phyloP scores from a whole-genome alignment of 2,797 vertebrate species.

The Alcedo atthis region DNA sequence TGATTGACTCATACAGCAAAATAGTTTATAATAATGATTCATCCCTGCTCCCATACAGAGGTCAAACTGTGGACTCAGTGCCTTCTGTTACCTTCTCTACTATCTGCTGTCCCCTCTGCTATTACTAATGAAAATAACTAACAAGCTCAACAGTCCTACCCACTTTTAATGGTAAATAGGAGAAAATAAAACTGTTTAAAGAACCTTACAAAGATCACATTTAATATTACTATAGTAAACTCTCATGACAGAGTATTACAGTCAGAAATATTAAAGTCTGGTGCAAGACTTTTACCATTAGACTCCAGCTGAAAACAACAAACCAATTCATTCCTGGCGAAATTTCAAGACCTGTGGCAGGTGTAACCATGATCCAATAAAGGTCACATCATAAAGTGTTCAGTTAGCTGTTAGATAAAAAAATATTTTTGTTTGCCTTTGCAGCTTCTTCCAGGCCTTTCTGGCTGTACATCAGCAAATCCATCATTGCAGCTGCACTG shows the following conservation, averaged over 20 bases:
- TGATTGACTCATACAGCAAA: neutral
- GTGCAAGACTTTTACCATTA: neutral
- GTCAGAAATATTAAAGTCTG: neutral
- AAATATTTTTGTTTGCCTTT: conserved; percentile 67
- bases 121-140: neutral
- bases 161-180: neutral
- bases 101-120: neutral
- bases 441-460: conserved; percentile 81
- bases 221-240: neutral
- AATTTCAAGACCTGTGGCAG: neutral
- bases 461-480: conserved; percentile 64
- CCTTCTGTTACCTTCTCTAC: neutral
- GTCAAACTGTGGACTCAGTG: neutral
- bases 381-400: neutral
- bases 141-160: neutral
- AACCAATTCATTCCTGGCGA: neutral
- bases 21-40: neutral
- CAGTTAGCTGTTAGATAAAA: neutral
- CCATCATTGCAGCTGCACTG: conserved; percentile 78
- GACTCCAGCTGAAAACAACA: neutral
- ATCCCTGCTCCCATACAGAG: neutral
- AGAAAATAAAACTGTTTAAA: neutral
- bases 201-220: neutral
- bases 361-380: neutral
- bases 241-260: neutral